phyloP scores from a whole-genome alignment of 2,113 vertebrate species.

The Phocoena sinus region DNA sequence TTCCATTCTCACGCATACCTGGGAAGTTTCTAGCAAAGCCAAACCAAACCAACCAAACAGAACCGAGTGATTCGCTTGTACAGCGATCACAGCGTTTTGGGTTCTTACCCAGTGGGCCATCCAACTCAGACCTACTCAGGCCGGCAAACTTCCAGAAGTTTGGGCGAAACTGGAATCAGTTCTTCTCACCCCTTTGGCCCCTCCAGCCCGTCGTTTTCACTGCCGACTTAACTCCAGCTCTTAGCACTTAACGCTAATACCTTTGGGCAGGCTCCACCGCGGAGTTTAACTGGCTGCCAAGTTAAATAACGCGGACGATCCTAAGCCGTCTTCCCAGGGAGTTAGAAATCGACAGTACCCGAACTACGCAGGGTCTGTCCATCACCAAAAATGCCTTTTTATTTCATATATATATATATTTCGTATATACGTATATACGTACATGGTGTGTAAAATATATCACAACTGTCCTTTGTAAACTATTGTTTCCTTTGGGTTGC shows the following conservation, averaged over 20 bases:
- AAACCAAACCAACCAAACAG: background rate
- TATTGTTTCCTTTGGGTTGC: background rate
- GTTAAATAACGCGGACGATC: constrained; percentile 75
- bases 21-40: background rate
- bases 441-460: background rate
- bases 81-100: background rate
- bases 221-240: constrained; percentile 28
- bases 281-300: constrained; percentile 80
- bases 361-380: background rate
- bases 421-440: background rate
- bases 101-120: background rate
- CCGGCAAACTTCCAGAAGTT: background rate
- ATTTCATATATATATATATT: background rate
- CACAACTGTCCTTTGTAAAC: background rate
- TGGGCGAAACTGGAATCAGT: background rate
- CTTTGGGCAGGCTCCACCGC: constrained; percentile 77
- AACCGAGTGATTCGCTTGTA: background rate
- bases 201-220: constrained; percentile 5
- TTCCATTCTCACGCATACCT: fast-evolving
- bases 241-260: constrained; percentile 66
- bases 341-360: constrained; percentile 10
- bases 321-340: constrained; percentile 70
- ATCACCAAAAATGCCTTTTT: background rate
- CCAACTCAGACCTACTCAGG: background rate
- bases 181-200: background rate